Evolutionary conservation across 2,888 invertebrate species (phyloP).

Genomic region (Deroplatys truncata): DNA sequence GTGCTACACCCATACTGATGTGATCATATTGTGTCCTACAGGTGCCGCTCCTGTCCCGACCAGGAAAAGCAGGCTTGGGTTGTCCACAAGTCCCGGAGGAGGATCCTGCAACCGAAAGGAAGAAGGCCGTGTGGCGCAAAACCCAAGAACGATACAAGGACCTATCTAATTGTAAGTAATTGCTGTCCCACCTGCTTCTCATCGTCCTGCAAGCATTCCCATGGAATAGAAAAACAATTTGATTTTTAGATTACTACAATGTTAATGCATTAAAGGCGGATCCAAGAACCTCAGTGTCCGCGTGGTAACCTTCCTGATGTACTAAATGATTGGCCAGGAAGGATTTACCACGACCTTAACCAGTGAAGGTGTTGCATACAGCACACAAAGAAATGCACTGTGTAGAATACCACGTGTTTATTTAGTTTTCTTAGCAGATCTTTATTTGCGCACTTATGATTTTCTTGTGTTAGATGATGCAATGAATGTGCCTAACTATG

Average conservation of each 20-base stretch:
- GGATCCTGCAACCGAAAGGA: constrained; percentile 5
- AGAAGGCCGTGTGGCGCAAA: constrained; percentile 20
- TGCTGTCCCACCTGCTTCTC: not conserved
- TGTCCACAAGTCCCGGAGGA: not conserved
- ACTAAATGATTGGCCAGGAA: not conserved
- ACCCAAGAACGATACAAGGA: constrained; percentile 25
- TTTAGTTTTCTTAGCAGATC: not conserved
- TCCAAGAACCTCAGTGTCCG: not conserved
- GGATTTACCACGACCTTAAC: not conserved
- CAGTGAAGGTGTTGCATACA: not conserved
- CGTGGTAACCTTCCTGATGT: not conserved
- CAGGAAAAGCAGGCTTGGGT: constrained; percentile 61
- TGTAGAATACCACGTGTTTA: not conserved
- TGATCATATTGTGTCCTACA: constrained; percentile 41
- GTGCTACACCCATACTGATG: not conserved
- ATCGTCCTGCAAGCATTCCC: too few species aligned
- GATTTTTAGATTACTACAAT: not conserved
- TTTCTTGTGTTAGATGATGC: not conserved
- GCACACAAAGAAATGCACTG: not conserved
- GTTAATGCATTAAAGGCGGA: not conserved
- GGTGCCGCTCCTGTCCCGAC: constrained; percentile 58
- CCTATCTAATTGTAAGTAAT: not conserved
- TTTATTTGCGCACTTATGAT: not conserved
- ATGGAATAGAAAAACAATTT: not conserved
- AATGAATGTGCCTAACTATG: not conserved